A percentile compares a stretch with the other conserved stretches of the same genome.
Conservation (phyloP, 2,113 vertebrate species). For the Psittacara wagleri region DNA sequence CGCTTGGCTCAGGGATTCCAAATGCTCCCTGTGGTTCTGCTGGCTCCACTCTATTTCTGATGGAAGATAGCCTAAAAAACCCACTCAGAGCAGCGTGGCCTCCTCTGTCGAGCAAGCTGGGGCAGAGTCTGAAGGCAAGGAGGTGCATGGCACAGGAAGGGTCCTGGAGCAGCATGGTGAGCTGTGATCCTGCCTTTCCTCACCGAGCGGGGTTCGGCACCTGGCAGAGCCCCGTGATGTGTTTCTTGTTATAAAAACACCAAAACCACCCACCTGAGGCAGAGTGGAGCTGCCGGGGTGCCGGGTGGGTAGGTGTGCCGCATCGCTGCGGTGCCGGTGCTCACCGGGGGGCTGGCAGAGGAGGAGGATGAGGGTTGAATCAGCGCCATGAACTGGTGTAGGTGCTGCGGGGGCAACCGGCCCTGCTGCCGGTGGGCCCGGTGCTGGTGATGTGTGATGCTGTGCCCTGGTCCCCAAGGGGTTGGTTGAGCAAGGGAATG, state of each 20-base stretch:
- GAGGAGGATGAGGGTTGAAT: background rate
- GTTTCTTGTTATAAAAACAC: background rate
- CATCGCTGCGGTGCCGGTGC: background rate
- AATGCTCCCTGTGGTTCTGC: background rate
- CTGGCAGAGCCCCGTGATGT: background rate
- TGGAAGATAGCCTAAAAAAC: background rate
- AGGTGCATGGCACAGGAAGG: rapidly evolving
- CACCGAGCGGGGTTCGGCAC: background rate
- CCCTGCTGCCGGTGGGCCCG: background rate
- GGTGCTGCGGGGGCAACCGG: background rate
- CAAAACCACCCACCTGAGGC: background rate
- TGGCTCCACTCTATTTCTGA: background rate
- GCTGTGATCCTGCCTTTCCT: background rate
- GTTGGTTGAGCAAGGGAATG: background rate
- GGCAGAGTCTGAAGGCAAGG: background rate
- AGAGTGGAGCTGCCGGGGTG: background rate
- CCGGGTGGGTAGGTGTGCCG: background rate
- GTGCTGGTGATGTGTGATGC: background rate
- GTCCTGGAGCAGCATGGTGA: background rate
- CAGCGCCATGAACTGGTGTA: background rate
- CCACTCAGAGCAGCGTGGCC: background rate
- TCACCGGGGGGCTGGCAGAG: background rate
- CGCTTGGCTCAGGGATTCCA: rapidly evolving
- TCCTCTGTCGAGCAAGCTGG: rapidly evolving
- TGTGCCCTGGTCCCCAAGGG: background rate